Evolutionary conservation across 1,140 invertebrate genomes (phyloP).

Genomic region (Calliopsis andreniformis): DNA sequence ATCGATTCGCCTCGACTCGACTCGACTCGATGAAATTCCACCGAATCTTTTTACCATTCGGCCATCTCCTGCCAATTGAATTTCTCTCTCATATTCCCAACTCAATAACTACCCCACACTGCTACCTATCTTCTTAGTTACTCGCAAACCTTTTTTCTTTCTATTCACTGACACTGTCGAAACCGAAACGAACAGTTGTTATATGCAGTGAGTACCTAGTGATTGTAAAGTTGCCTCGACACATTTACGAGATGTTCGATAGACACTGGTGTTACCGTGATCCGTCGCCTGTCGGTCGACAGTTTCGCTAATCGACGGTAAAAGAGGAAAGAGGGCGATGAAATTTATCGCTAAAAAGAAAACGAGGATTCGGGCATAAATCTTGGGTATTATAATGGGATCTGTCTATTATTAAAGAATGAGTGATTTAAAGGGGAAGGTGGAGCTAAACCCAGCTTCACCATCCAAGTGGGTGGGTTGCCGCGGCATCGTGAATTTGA

Average conservation of each 20-base stretch:
- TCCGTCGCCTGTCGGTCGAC: slow-evolving; percentile 53
- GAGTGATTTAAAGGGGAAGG: slow-evolving; percentile 81
- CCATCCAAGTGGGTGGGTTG: slow-evolving; percentile 76
- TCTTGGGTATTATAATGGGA: slow-evolving; percentile 82
- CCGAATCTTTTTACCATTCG: no score
- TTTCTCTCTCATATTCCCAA: no score
- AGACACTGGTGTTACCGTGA: slow-evolving; percentile 63
- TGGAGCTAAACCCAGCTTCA: slow-evolving; percentile 74
- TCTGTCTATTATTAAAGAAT: slow-evolving; percentile 83
- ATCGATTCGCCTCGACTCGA: no score
- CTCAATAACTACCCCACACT: slow-evolving; percentile 30
- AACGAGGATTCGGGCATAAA: slow-evolving; percentile 80
- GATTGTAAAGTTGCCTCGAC: not conserved
- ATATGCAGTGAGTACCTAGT: no score
- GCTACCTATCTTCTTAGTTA: not conserved
- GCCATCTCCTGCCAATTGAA: no score
- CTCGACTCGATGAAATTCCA: no score
- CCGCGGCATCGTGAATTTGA: slow-evolving; percentile 78
- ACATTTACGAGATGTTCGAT: slow-evolving; percentile 23
- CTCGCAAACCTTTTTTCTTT: not conserved
- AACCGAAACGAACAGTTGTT: not conserved
- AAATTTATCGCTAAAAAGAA: slow-evolving; percentile 82
- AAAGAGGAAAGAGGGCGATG: slow-evolving; percentile 61
- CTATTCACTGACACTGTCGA: not conserved
- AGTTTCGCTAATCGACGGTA: slow-evolving; percentile 72